Conservation (phyloP, 1,140 invertebrate genomes). For the Melitaea cinxia region DNA sequence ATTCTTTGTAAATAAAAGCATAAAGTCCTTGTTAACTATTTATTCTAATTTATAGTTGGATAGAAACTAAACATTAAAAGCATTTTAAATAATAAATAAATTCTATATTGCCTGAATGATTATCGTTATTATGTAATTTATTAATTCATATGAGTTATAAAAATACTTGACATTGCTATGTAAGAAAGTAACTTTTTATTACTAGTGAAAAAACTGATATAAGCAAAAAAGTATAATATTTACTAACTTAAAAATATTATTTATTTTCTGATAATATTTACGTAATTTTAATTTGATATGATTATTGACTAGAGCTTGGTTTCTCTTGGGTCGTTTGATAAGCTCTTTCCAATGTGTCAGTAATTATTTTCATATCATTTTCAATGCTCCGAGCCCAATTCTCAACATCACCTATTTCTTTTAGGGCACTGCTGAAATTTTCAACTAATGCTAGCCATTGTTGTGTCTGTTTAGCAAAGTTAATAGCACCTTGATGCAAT, state of each 20-base stretch:
- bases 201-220: neutral
- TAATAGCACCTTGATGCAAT: slow-evolving; percentile 95
- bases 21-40: too few relatives aligned
- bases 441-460: slow-evolving; percentile 98
- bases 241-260: neutral
- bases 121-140: too few relatives aligned
- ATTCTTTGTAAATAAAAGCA: too few relatives aligned
- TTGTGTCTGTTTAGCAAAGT: slow-evolving; percentile 97
- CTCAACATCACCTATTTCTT: slow-evolving; percentile 99
- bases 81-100: too few relatives aligned
- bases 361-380: slow-evolving; percentile 96
- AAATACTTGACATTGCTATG: too few relatives aligned
- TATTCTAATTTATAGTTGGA: too few relatives aligned
- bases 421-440: slow-evolving; percentile 96
- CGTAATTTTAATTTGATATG: neutral
- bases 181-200: too few relatives aligned
- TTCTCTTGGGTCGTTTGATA: slow-evolving; percentile 90
- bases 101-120: too few relatives aligned
- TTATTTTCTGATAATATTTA: neutral
- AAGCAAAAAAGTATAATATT: neutral
- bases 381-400: slow-evolving; percentile 99
- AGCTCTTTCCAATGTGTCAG: slow-evolving; percentile 95
- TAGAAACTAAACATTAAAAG: too few relatives aligned
- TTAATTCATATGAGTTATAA: too few relatives aligned
- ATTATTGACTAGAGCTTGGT: slow-evolving; percentile 56